A percentile compares a stretch with the other conserved stretches of the same genome.
phyloP scores from a whole-genome alignment of 2,113 vertebrate genomes.

The Nyctereutes procyonoides region DNA sequence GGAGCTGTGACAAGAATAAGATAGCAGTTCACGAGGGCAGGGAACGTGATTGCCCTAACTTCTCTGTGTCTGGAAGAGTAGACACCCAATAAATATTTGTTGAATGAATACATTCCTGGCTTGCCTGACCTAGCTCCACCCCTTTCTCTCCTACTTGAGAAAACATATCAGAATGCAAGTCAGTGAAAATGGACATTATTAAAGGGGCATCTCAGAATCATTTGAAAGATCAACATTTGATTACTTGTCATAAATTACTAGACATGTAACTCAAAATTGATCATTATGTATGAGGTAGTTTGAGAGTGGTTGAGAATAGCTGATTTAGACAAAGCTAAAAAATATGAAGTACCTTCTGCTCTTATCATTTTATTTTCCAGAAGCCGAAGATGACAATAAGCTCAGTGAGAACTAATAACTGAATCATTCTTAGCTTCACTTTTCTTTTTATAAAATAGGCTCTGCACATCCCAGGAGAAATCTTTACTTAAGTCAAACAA shows the following conservation, averaged over 20 bases:
- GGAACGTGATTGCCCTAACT: not conserved
- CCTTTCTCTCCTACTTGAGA: constrained; percentile 37
- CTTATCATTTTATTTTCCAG: constrained; percentile 43
- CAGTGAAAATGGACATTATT: constrained; percentile 14
- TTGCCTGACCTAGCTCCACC: not conserved
- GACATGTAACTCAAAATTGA: constrained; percentile 22
- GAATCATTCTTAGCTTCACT: not conserved
- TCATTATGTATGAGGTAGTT: not conserved
- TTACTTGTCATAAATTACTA: constrained; percentile 41
- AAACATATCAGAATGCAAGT: constrained; percentile 27
- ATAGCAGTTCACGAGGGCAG: not conserved
- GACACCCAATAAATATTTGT: constrained; percentile 49
- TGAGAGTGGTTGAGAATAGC: not conserved
- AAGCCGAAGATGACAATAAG: not conserved
- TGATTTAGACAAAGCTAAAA: constrained; percentile 36
- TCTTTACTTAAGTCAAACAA: constrained; percentile 1
- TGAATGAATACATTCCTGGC: constrained; percentile 59
- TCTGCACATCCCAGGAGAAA: constrained; percentile 2
- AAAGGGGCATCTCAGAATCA: constrained; percentile 34
- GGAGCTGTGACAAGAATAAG: not conserved
- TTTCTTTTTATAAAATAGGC: constrained; percentile 32
- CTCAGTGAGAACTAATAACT: constrained; percentile 8
- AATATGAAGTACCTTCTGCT: not conserved
- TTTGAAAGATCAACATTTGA: constrained; percentile 26
- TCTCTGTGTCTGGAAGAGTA: not conserved